A percentile compares a stretch with the other conserved stretches of the same genome.
Conservation (phyloP, 2,113 vertebrate species). For the Pipra filicauda region DNA sequence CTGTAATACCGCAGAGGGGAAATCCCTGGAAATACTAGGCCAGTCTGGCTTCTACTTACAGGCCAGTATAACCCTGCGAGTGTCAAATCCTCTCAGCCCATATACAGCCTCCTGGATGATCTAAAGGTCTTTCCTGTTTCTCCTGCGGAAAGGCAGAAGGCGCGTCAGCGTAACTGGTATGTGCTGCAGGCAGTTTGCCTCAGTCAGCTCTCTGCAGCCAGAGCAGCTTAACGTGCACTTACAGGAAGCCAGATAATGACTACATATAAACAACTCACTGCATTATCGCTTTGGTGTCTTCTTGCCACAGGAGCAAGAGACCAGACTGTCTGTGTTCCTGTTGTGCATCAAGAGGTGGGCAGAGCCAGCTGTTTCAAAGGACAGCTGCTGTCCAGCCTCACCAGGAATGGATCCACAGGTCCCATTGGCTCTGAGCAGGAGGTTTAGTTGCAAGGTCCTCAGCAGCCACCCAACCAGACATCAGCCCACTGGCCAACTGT, state of each 20-base stretch:
- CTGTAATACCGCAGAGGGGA: not conserved
- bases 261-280: not conserved
- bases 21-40: constrained; percentile 26
- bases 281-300: fast-evolving
- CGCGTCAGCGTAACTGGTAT: not conserved
- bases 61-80: not conserved
- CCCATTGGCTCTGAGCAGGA: not conserved
- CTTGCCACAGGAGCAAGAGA: not conserved
- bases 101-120: not conserved
- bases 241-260: not conserved
- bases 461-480: not conserved
- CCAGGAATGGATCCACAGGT: not conserved
- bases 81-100: not conserved
- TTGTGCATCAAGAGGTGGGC: not conserved
- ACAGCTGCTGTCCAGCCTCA: not conserved
- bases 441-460: not conserved
- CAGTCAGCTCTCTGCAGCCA: not conserved
- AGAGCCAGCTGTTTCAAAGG: not conserved
- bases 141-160: not conserved
- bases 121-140: constrained; percentile 31
- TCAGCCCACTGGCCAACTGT: not conserved
- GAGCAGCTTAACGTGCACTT: not conserved
- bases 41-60: not conserved
- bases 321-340: not conserved
- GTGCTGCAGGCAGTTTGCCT: not conserved